Evolutionary conservation across 2,113 vertebrate species (phyloP), one percentile per base, ranked within the genome.

Genomic region (Xenopus borealis): DNA sequence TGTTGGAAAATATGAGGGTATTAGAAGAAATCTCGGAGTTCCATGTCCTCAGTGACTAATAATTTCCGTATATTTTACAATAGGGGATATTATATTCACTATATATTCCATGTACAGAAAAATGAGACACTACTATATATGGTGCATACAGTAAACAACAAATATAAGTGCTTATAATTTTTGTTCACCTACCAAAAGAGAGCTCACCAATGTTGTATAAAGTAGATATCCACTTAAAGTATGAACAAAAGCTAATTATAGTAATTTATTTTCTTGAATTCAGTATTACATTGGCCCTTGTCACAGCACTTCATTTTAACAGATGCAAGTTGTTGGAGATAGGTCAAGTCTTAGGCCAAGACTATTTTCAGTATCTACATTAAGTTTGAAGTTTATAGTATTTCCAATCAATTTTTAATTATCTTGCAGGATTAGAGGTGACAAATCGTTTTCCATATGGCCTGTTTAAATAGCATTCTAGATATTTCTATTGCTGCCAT

Each of bases 291-390:
- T 61, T 10, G 10, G 13, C 13, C 19, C 20, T 61, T 23, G 58
- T 61, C 18, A 27, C 20, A 8, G 11, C 58, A 27, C 20, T 61
- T 61, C 58, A 20, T 61, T 23, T 23, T 23, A 23, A 16, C 3
- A 12, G 10, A 50, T 20, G 12, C 19, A 23, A 27, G 18, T 61
- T 61, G 58, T 23, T 61, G 58, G 18, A 20, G 13, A 61, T 61
- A 20, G 58, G 58, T 61, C 58, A 61, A 61, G 20, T 12, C 9
- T 23, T 5, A 61, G 58, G 58, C 20, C 18, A 61, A 61, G 58
- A 61, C 58, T 61, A 23, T 23, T 61, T 61, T 61, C 58, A 23
- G 20, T 61, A 61, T 61, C 20, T 61, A 61, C 20, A 61, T 61
- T 12, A 23, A 9, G 58, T 61, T 27, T 27, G 18, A 61, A 2